phyloP scores from a whole-genome alignment of 2,888 invertebrate species.

The Cenopis cana region DNA sequence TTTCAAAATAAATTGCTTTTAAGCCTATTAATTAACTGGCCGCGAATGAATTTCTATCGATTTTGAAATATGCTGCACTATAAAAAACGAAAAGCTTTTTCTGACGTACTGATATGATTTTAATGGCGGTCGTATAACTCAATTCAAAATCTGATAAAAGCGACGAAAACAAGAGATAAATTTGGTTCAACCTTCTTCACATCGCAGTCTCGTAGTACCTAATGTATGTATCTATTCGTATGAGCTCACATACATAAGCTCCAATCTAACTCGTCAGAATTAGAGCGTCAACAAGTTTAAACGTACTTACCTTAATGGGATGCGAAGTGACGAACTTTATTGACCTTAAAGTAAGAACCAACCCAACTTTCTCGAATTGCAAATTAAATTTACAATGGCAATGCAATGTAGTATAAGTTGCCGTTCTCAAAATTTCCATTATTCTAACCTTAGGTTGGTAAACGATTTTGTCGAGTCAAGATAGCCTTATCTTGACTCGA shows the following conservation, averaged over 20 bases:
- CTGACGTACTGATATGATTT: conserved; percentile 12
- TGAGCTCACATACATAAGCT: neutral
- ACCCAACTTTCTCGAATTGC: conserved; percentile 26
- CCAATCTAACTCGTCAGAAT: neutral
- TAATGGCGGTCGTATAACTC: conserved; percentile 12
- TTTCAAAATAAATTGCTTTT: conserved; percentile 6
- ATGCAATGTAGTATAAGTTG: neutral
- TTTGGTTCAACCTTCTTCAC: neutral
- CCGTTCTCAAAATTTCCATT: no score
- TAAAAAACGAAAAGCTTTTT: conserved; percentile 27
- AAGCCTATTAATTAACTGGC: conserved; percentile 23
- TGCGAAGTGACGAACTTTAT: no score
- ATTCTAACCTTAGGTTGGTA: no score
- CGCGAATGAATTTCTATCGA: conserved; percentile 5
- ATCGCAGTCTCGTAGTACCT: neutral
- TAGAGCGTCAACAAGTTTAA: neutral
- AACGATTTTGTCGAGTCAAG: no score
- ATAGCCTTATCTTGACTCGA: no score
- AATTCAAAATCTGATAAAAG: conserved; percentile 31
- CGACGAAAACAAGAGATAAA: conserved; percentile 20
- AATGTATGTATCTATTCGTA: no score
- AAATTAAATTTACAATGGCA: conserved; percentile 24
- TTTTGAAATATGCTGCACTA: conserved; percentile 27
- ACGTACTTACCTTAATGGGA: no score
- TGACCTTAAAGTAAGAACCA: conserved; percentile 5